These are phyloP conservation scores for Schrankia costaestrigalis DNA, from an alignment of 2,888 invertebrate genomes.

Conservation along the genomic window DNA sequence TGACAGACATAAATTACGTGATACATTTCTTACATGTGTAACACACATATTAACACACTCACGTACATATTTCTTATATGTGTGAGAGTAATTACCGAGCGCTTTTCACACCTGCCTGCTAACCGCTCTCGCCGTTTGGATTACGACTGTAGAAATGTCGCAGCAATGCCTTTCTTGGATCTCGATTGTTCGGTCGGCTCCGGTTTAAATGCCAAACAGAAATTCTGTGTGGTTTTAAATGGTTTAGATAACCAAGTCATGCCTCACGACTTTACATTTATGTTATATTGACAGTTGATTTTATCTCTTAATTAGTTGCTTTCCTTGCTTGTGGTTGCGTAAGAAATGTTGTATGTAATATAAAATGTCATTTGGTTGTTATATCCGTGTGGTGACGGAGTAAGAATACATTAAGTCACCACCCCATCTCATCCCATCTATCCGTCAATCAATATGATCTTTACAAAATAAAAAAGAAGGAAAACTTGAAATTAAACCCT, in stretches of 20 bases:
- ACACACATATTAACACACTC: slow-evolving; percentile 5
- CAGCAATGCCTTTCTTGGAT: slow-evolving; percentile 46
- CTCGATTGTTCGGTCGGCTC: slow-evolving; percentile 28
- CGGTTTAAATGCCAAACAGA: slow-evolving; percentile 36
- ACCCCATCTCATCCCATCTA: no score
- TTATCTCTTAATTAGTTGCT: slow-evolving; percentile 35
- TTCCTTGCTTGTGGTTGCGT: no score
- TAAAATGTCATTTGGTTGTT: no score
- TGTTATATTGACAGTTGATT: slow-evolving; percentile 42
- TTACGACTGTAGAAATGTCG: slow-evolving; percentile 60
- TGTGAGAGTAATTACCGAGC: slow-evolving; percentile 57
- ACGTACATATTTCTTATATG: slow-evolving; percentile 41
- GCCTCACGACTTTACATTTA: slow-evolving; percentile 34
- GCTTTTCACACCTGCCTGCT: slow-evolving; percentile 74
- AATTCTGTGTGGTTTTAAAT: slow-evolving; percentile 24
- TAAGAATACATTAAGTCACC: no score
- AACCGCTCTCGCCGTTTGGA: slow-evolving; percentile 51
- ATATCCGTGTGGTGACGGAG: no score
- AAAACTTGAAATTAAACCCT: no score
- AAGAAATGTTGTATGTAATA: no score
- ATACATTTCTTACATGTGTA: slow-evolving; percentile 14
- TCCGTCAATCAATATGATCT: no score
- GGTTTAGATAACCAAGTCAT: slow-evolving; percentile 28
- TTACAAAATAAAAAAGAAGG: no score
- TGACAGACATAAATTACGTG: slow-evolving; percentile 6